Percentiles rank a stretch among this genome's conserved stretches.
These are phyloP conservation scores for Xylota sylvarum DNA, from an alignment of 2,888 invertebrate genomes.

Conservation along the genomic window DNA sequence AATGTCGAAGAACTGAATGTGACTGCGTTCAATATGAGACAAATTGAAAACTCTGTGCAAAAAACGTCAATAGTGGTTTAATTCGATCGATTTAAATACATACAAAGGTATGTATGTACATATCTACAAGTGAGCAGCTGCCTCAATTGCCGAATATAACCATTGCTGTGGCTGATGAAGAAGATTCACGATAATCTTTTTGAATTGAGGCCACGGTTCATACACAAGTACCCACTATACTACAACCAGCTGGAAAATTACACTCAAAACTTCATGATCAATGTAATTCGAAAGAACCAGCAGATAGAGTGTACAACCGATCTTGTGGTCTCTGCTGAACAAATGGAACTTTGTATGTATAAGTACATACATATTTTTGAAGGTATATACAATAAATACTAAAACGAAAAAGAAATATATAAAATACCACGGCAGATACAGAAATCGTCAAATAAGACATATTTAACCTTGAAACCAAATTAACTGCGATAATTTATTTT, in stretches of 20 bases:
- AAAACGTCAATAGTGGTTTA: background rate
- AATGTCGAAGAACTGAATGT: background rate
- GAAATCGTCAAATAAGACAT: slow-evolving; percentile 37
- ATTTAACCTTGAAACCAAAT: slow-evolving; percentile 68
- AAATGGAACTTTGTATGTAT: background rate
- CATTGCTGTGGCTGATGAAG: background rate
- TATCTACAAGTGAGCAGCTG: background rate
- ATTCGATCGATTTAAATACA: background rate
- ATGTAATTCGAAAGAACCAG: slow-evolving; percentile 13
- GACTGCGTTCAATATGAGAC: background rate
- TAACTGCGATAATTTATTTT: slow-evolving; percentile 53
- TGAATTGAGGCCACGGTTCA: slow-evolving; percentile 30
- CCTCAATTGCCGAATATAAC: slow-evolving; percentile 1
- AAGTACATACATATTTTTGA: background rate
- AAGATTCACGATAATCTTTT: slow-evolving; percentile 30
- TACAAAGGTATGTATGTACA: too few relatives aligned
- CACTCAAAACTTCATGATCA: slow-evolving; percentile 27
- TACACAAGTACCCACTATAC: slow-evolving; percentile 12
- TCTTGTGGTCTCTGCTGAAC: slow-evolving; percentile 5
- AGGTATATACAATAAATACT: background rate
- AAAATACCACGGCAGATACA: slow-evolving; percentile 31
- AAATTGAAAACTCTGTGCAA: background rate
- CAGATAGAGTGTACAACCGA: background rate
- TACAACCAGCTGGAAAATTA: slow-evolving; percentile 37
- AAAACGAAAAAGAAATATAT: slow-evolving; percentile 9